Evolutionary conservation across 1,140 invertebrate species (phyloP), one percentile per base, ranked within the genome.

Genomic region (Sycophila sp.): DNA sequence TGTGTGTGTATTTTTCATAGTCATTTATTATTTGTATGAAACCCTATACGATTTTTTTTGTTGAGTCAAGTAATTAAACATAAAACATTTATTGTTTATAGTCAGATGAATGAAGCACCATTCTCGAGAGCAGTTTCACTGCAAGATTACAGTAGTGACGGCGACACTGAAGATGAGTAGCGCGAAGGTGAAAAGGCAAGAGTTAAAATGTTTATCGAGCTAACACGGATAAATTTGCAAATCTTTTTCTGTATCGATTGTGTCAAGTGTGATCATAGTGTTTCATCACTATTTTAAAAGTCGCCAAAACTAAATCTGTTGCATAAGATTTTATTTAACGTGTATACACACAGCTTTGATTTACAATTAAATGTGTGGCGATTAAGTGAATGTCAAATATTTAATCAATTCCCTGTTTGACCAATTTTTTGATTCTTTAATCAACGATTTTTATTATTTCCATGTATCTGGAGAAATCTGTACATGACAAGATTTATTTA

Each of bases 131-230:
- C 90, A 78, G 87, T 88, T 62, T 80, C 89, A 74, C 86, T 90
- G 19, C 90, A 90, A 77, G 92, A 90, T 87, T 96, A 94, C 87
- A 95, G 92, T 60, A 96, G 94, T 85, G 95, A 96, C 78, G 93
- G 94, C 26, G 95, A 96, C 80, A 94, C 94, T 32, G 95, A 97
- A 82, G 94, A 95, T 79, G 93, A 94, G 88, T 94, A 90, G 88
- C 63, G 40, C 36, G 13, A 32, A 49, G 42, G 30, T 49, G 22
- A 17, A 64, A 58, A 45, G 42, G 11, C n/a, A 42, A 42, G 30
- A 47, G 30, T 34, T 17, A 24, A 53, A 42, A 19, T 32, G 15
- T 58, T 47, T 47, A 13, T 45, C 51, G 38, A 64, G 49, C 22
- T 49, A 58, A 70, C 51, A 64, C 51, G 60, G 60, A 64, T 64